These are phyloP conservation scores for Gymnodraco acuticeps DNA, from an alignment of 2,797 vertebrate genomes.

Conservation along the genomic window DNA sequence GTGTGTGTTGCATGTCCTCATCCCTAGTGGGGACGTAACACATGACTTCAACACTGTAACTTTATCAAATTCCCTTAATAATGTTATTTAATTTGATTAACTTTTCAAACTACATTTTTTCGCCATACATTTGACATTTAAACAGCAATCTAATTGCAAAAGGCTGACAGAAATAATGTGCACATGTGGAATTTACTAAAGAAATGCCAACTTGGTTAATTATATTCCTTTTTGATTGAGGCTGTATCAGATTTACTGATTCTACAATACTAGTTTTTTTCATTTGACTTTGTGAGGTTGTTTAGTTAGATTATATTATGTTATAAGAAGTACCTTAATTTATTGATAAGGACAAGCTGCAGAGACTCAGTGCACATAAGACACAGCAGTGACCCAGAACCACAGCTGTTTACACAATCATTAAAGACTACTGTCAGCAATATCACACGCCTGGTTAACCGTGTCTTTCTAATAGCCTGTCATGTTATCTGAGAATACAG, in stretches of 20 bases:
- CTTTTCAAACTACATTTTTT: too few species aligned
- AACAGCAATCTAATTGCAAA: constrained; percentile 19
- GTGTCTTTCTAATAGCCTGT: constrained; percentile 67
- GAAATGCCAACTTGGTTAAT: constrained; percentile 22
- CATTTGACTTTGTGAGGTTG: background rate
- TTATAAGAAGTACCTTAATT: background rate
- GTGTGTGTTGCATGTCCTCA: too few species aligned
- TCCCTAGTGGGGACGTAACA: too few species aligned
- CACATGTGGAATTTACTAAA: background rate
- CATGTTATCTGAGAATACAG: constrained; percentile 66
- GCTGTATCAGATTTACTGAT: background rate
- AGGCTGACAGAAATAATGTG: background rate
- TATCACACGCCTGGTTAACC: constrained; percentile 65
- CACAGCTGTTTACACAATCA: constrained; percentile 45
- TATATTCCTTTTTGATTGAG: background rate
- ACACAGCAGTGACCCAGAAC: constrained; percentile 37
- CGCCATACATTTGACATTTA: background rate
- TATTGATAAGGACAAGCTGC: background rate
- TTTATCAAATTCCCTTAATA: too few species aligned
- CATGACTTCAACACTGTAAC: too few species aligned
- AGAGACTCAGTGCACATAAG: background rate
- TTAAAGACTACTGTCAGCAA: constrained; percentile 52
- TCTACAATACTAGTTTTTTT: background rate
- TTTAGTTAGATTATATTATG: constrained; percentile 14
- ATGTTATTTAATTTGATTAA: too few species aligned